Evolutionary conservation across 1,140 invertebrate genomes (phyloP).

Genomic region (Cecropterus lyciades): DNA sequence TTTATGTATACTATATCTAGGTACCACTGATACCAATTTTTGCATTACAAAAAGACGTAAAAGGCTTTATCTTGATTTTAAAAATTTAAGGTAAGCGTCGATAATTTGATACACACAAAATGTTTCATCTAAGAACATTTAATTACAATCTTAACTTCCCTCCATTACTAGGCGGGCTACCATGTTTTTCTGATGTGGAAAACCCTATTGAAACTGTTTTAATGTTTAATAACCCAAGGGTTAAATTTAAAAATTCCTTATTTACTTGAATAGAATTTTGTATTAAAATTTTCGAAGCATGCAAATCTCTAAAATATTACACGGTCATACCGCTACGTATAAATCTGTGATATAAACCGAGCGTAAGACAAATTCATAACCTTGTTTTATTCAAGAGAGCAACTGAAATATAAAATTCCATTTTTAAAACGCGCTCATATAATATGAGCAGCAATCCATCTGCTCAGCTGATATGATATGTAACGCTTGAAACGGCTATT

Average conservation of each 20-base stretch:
- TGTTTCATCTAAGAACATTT: too few relatives aligned
- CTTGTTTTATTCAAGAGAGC: constrained; percentile 37
- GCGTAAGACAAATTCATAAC: constrained; percentile 37
- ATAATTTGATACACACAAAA: too few relatives aligned
- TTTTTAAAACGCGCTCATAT: constrained; percentile 32
- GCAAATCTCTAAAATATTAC: constrained; percentile 14
- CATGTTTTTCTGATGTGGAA: too few relatives aligned
- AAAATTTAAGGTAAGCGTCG: too few relatives aligned
- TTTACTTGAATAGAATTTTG: not conserved
- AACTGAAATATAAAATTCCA: constrained; percentile 37
- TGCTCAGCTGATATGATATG: constrained; percentile 36
- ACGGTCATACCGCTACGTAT: constrained; percentile 22
- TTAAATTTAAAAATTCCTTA: not conserved
- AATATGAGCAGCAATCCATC: constrained; percentile 34
- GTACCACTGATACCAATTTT: too few relatives aligned
- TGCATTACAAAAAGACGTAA: too few relatives aligned
- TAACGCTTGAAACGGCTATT: constrained; percentile 31
- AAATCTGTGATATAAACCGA: constrained; percentile 28
- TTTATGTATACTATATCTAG: too few relatives aligned
- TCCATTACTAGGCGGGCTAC: too few relatives aligned
- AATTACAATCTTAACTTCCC: too few relatives aligned
- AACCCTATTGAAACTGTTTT: too few relatives aligned
- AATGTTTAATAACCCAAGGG: too few relatives aligned
- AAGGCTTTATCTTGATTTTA: too few relatives aligned
- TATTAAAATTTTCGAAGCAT: not conserved